phyloP scores from a whole-genome alignment of 2,113 vertebrate species.

The Aspiorhynchus laticeps region DNA sequence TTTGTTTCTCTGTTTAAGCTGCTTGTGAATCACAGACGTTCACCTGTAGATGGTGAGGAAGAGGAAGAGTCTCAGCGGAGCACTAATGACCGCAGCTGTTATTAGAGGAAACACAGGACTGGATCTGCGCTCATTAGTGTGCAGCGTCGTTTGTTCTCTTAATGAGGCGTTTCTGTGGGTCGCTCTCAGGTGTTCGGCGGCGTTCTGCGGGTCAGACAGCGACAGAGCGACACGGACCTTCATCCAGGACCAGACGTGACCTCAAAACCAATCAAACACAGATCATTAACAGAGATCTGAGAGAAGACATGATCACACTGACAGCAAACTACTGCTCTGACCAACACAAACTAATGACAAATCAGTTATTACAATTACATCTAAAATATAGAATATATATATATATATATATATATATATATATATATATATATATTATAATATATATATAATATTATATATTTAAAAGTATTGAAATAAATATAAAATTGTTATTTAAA shows the following conservation, averaged over 20 bases:
- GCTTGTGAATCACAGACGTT: not conserved
- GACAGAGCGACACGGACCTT: not conserved
- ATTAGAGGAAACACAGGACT: conserved; percentile 55
- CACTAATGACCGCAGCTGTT: conserved; percentile 56
- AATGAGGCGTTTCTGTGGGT: conserved; percentile 58
- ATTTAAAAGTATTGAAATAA: too few species aligned
- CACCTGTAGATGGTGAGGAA: not conserved
- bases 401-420: too few species aligned
- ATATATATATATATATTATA: too few species aligned
- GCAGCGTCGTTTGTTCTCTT: conserved; percentile 53
- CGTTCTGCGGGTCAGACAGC: not conserved
- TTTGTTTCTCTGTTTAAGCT: not conserved
- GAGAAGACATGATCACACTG: too few species aligned
- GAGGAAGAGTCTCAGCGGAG: not conserved
- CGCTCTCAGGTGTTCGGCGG: conserved; percentile 39
- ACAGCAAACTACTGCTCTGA: too few species aligned
- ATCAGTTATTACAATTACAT: not conserved
- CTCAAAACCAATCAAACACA: not conserved
- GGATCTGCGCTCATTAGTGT: conserved; percentile 57
- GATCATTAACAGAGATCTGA: not conserved
- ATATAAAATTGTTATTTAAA: too few species aligned
- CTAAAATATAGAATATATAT: too few species aligned
- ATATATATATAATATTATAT: too few species aligned
- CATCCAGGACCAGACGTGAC: not conserved
- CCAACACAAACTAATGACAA: too few species aligned